phyloP scores from a whole-genome alignment of 2,113 vertebrate species.

The Riparia riparia region DNA sequence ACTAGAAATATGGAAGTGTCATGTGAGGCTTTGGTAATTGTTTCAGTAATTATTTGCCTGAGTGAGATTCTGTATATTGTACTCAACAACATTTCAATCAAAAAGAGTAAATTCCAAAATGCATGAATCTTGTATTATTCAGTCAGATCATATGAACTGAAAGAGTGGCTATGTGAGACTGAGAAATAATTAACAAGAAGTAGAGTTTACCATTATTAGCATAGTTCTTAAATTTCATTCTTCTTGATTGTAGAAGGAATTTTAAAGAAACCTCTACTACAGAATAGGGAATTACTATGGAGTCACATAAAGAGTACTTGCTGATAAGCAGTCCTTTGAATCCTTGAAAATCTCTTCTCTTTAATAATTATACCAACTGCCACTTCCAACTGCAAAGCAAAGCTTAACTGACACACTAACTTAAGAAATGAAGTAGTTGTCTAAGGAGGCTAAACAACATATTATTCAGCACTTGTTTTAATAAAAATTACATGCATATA shows the following conservation, averaged over 20 bases:
- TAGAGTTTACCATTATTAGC: not conserved
- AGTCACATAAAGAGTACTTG: not conserved
- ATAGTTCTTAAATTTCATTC: not conserved
- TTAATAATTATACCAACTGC: not conserved
- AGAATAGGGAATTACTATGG: not conserved
- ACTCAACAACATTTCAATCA: not conserved
- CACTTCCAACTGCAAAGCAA: not conserved
- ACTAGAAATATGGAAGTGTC: not conserved
- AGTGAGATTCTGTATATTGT: not conserved
- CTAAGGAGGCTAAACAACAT: not conserved
- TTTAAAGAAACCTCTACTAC: not conserved
- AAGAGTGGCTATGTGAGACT: not conserved
- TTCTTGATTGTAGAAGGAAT: not conserved
- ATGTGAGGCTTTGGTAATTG: not conserved
- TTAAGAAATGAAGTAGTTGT: not conserved
- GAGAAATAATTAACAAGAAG: not conserved
- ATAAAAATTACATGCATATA: not conserved
- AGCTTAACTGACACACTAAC: not conserved
- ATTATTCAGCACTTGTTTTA: not conserved
- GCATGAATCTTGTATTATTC: not conserved
- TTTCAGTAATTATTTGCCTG: not conserved
- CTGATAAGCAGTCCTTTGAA: constrained; percentile 5
- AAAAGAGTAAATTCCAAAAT: not conserved
- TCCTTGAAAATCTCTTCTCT: not conserved
- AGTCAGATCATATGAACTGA: not conserved